Base-by-base conservation (phyloP, 2,888 invertebrate genomes). In the Cheilosia soror region DNA sequence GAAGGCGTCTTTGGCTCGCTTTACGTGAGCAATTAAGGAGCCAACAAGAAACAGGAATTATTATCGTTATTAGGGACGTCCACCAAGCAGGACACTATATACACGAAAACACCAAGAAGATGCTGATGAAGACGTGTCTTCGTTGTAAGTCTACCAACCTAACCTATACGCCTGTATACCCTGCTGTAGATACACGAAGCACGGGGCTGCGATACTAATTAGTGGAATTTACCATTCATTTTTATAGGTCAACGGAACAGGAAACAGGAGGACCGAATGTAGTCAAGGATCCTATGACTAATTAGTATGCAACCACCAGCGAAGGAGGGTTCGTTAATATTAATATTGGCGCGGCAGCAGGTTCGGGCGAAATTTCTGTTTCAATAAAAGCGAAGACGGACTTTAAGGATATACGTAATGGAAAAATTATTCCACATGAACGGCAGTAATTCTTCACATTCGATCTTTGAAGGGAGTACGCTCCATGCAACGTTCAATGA, bases 1-100 rank as follows among this genome's bases (percentile, higher is more conserved):
- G 65, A 65, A 79, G 80, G 55, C 76, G 65, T 84, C 69, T 55
- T 57, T 80, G 37, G 62, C 47, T 44, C 20, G 63, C 60, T 65
- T 84, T 84, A 85, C 85, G 85, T 85, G 85, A 85, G 85, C 85
- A 85, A 85, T 85, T 85, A 85, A 62, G 81, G 49, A 62, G 68
- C 58, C 51, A 68, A 58, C 58, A 66, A 69, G 69, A 42, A 57
- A 33, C 13, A 51, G 49, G 57, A 78, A 71, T 78, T 78, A 76
- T 76, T 66, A 66, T 76, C 76, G 20, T 75, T 76, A 63, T 65
- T 44, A 42, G 44, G 68, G 37, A 49, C 57, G 53, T 71, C 65
- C 49, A 66, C 69, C 58, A 33, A 37, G 27, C 51, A 75, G 72
- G 47, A 75, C 68, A 75, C 62, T 51, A 15, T 44, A n/a, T 4